Conservation (phyloP, 2,113 vertebrate genomes). For the Myotis lucifugus region DNA sequence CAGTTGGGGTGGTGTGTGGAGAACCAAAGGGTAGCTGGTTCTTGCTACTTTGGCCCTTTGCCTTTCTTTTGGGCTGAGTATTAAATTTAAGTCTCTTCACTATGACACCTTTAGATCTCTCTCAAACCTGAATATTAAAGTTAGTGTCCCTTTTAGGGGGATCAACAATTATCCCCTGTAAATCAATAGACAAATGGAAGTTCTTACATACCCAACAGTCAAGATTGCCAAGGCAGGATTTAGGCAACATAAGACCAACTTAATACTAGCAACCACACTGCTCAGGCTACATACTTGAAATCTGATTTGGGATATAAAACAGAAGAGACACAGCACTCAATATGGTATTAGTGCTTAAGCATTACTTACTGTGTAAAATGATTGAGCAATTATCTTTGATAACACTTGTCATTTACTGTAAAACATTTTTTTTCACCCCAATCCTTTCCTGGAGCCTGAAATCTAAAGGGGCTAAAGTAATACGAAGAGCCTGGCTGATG, state of each 20-base stretch:
- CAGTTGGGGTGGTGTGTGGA: neutral
- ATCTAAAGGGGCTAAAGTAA: too few relatives aligned
- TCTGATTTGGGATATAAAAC: neutral
- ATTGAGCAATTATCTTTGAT: neutral
- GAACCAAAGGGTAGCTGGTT: neutral
- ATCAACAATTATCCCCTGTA: neutral
- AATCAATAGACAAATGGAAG: neutral
- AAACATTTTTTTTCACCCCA: neutral
- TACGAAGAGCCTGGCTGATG: too few relatives aligned
- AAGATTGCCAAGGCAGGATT: neutral
- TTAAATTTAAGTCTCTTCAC: neutral
- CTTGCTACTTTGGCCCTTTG: neutral
- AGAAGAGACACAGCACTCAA: neutral
- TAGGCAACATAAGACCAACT: neutral
- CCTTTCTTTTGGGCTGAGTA: neutral
- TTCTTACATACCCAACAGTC: neutral
- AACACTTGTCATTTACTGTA: neutral
- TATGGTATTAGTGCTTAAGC: neutral
- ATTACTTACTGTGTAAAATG: neutral
- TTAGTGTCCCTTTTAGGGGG: neutral
- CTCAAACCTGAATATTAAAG: neutral
- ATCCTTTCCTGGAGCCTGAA: neutral
- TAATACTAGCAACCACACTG: neutral
- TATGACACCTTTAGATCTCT: neutral
- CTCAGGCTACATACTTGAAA: neutral